These are phyloP conservation scores for Protodeltote pygarga DNA, from an alignment of 2,888 invertebrate species.

Conservation along the genomic window DNA sequence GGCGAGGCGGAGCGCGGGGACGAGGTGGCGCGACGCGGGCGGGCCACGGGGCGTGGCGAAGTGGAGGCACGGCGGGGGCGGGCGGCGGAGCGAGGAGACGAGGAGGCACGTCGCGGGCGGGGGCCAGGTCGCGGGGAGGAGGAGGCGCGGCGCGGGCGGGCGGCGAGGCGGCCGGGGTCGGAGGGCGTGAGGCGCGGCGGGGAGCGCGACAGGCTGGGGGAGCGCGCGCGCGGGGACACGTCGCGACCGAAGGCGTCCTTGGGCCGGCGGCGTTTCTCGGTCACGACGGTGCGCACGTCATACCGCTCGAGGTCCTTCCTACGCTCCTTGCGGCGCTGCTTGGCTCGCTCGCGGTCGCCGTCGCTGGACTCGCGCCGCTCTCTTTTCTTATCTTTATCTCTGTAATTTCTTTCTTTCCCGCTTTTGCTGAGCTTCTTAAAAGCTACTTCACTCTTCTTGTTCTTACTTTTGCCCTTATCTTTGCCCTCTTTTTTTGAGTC, in stretches of 20 bases:
- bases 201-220: slow-evolving; percentile 50
- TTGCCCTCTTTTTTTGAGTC: slow-evolving; percentile 82
- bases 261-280: slow-evolving; percentile 88
- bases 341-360: slow-evolving; percentile 67
- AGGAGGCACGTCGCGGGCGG: slow-evolving; percentile 18
- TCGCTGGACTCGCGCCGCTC: slow-evolving; percentile 48
- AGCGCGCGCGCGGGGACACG: slow-evolving; percentile 78
- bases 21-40: slow-evolving; percentile 51
- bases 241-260: slow-evolving; percentile 94
- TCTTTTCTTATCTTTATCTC: slow-evolving; percentile 70
- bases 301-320: slow-evolving; percentile 94
- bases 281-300: slow-evolving; percentile 92
- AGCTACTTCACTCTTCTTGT: slow-evolving; percentile 85
- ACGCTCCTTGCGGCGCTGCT: slow-evolving; percentile 82
- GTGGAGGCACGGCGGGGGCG: slow-evolving; percentile 46
- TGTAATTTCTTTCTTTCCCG: slow-evolving; percentile 88
- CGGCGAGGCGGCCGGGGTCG: slow-evolving; percentile 20
- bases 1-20: slow-evolving; percentile 50
- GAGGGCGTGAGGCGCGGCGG: slow-evolving; percentile 29
- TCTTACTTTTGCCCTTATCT: slow-evolving; percentile 76
- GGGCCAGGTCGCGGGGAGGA: slow-evolving; percentile 40
- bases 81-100: slow-evolving; percentile 48
- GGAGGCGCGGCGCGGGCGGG: slow-evolving; percentile 42
- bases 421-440: slow-evolving; percentile 94
- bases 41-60: slow-evolving; percentile 50